phyloP scores from a whole-genome alignment of 2,888 invertebrate genomes.

The Hedya salicella region DNA sequence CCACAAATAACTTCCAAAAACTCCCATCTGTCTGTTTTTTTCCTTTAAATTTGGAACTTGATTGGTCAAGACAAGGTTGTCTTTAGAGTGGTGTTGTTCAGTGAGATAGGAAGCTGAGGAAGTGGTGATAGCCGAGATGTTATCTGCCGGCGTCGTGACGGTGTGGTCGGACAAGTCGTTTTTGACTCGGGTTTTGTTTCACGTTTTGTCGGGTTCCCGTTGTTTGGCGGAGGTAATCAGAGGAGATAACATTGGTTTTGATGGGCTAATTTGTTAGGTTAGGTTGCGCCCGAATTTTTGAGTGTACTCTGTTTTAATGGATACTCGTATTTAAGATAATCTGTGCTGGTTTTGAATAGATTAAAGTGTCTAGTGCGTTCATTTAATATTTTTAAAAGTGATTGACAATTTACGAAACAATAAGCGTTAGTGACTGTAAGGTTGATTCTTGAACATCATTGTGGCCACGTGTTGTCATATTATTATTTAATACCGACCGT shows the following conservation, averaged over 20 bases:
- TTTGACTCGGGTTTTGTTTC: constrained; percentile 37
- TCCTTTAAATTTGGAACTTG: neutral
- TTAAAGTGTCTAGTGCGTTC: neutral
- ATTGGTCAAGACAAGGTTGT: neutral
- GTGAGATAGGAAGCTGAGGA: constrained; percentile 9
- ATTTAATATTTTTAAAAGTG: neutral
- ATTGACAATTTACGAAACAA: neutral
- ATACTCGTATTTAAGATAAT: neutral
- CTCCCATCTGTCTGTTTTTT: neutral
- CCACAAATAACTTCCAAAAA: constrained; percentile 5
- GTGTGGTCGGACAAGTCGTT: constrained; percentile 32
- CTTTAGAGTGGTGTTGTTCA: neutral
- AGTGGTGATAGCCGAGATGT: constrained; percentile 22
- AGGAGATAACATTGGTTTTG: constrained; percentile 22
- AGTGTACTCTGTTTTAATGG: neutral
- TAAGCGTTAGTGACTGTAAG: too few species aligned
- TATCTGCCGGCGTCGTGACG: constrained; percentile 40
- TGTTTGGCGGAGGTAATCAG: constrained; percentile 29
- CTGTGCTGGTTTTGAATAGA: neutral
- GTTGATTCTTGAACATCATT: too few species aligned
- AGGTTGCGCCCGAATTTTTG: constrained; percentile 16
- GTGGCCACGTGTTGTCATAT: too few species aligned
- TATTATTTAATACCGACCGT: too few species aligned
- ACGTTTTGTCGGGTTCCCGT: constrained; percentile 41
- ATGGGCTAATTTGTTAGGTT: constrained; percentile 21